A percentile compares a stretch with the other conserved stretches of the same genome.
phyloP scores from a whole-genome alignment of 2,888 invertebrate genomes.

The Ramazzottius varieornatus region DNA sequence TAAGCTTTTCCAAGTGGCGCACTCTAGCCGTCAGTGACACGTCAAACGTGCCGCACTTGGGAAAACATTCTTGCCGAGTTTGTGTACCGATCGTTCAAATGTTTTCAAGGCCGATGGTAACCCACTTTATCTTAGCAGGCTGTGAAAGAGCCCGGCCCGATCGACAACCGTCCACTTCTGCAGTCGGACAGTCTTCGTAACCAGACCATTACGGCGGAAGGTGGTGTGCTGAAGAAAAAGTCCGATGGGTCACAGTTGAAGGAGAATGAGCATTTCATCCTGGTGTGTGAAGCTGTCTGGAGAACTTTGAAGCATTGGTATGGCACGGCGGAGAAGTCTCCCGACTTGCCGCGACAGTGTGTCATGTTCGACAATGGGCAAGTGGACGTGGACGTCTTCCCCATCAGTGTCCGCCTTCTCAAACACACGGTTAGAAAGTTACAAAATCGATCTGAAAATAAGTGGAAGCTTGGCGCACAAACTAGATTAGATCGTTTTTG shows the following conservation, averaged over 20 bases:
- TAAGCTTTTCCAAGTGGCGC: no score
- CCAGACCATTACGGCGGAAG: conserved; percentile 49
- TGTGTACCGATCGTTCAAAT: no score
- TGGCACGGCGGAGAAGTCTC: conserved; percentile 20
- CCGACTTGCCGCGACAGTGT: conserved; percentile 4
- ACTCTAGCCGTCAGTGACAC: no score
- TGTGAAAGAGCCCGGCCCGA: not conserved
- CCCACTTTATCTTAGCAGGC: no score
- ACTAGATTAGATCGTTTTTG: no score
- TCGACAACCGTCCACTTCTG: not conserved
- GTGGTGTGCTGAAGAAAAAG: conserved; percentile 48
- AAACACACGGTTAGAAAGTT: not conserved
- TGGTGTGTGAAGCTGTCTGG: conserved; percentile 63
- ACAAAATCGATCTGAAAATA: no score
- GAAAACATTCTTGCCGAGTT: no score
- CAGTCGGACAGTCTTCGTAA: not conserved
- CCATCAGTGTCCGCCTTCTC: not conserved
- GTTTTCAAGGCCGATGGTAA: no score
- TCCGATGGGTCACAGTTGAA: conserved; percentile 34
- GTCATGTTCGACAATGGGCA: conserved; percentile 3
- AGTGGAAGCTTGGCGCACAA: no score
- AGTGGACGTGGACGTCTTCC: not conserved
- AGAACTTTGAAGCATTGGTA: conserved; percentile 60
- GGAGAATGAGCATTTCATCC: conserved; percentile 39
- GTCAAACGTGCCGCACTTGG: no score